Evolutionary conservation across 2,113 vertebrate species (phyloP).

Genomic region (Papio anubis): DNA sequence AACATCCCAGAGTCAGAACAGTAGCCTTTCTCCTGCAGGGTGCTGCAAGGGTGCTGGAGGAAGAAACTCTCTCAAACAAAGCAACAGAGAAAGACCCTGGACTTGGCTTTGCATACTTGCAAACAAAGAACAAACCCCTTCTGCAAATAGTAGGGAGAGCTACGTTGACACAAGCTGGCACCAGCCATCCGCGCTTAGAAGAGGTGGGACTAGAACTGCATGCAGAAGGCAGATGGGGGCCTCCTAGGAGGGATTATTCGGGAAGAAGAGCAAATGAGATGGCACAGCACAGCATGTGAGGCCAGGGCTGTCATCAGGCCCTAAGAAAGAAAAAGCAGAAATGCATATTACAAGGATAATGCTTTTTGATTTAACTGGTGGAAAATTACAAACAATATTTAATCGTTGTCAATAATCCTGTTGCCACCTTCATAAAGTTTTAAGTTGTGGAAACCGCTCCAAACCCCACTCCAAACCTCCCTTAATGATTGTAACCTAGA

Average conservation of each 20-base stretch:
- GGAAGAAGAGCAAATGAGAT: background rate
- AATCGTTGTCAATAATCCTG: background rate
- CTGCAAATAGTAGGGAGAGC: background rate
- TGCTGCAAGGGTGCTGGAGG: background rate
- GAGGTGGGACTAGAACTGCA: accelerated
- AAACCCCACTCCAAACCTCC: background rate
- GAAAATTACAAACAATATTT: background rate
- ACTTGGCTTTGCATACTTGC: background rate
- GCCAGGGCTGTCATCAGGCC: background rate
- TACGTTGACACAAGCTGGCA: accelerated
- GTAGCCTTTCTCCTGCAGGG: background rate
- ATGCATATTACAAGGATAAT: background rate
- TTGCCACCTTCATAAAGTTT: background rate
- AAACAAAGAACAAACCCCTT: background rate
- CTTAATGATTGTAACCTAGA: background rate
- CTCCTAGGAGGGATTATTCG: accelerated
- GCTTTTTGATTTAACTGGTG: background rate
- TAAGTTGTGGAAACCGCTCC: background rate
- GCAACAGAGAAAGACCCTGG: background rate
- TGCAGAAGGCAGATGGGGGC: background rate
- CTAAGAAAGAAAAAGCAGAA: background rate
- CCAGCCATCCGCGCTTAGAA: background rate
- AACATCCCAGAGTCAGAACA: background rate
- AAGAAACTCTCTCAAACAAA: background rate
- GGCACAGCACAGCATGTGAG: accelerated